phyloP scores from a whole-genome alignment of 2,113 vertebrate species.

The Variabilichromis moorii region DNA sequence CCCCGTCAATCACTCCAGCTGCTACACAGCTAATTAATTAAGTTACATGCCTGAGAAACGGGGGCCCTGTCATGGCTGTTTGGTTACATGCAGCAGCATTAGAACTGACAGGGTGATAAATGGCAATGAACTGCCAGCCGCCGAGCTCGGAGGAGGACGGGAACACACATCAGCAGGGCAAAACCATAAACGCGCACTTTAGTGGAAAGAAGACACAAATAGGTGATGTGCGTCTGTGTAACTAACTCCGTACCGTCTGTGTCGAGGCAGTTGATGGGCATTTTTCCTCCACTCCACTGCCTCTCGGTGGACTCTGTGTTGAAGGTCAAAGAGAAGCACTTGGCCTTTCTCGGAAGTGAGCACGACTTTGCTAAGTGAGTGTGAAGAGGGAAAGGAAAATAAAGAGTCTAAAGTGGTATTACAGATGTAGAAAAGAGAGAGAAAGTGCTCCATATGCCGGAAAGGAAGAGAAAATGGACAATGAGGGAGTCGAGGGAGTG shows the following conservation, averaged over 20 bases:
- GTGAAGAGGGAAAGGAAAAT: neutral
- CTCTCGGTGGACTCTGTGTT: neutral
- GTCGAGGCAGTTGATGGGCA: conserved; percentile 13
- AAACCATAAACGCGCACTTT: neutral
- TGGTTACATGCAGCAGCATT: conserved; percentile 7
- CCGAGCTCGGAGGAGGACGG: neutral
- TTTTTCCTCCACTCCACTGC: neutral
- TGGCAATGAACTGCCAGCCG: neutral
- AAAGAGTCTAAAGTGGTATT: neutral
- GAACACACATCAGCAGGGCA: neutral
- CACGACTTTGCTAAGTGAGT: neutral
- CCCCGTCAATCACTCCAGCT: conserved; percentile 32
- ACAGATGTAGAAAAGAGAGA: neutral
- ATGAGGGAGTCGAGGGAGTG: neutral
- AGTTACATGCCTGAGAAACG: conserved; percentile 42
- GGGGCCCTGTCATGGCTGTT: conserved; percentile 31
- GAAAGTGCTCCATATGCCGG: neutral
- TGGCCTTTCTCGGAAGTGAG: neutral
- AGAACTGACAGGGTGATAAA: conserved; percentile 32
- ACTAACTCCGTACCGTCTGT: neutral
- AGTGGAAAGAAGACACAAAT: neutral
- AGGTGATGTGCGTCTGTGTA: neutral
- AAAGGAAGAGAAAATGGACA: neutral
- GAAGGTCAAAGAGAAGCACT: conserved; percentile 42
- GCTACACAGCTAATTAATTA: conserved; percentile 49